phyloP scores from a whole-genome alignment of 2,113 vertebrate genomes.

The Erythrocebus patas region DNA sequence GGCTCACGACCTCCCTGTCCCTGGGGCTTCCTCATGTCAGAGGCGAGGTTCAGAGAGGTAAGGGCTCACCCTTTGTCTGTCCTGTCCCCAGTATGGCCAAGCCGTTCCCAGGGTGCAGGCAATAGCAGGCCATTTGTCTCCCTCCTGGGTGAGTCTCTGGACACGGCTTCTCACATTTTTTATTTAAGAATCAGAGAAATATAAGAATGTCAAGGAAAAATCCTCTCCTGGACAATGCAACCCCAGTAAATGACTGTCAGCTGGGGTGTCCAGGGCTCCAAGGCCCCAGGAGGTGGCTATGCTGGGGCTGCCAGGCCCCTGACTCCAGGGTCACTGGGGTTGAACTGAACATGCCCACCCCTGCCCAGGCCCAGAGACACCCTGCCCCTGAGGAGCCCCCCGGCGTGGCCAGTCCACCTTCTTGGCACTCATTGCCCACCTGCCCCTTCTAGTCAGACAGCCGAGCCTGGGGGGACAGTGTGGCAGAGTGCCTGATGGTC shows the following conservation, averaged over 20 bases:
- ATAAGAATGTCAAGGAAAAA: slow-evolving; percentile 36
- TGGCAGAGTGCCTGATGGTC: neutral
- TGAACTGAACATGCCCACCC: neutral
- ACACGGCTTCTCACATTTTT: neutral
- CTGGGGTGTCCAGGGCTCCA: neutral
- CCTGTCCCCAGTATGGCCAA: fast-evolving
- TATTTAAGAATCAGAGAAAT: slow-evolving; percentile 41
- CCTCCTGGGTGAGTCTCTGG: neutral
- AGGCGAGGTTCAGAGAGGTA: neutral
- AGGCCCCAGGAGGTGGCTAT: neutral
- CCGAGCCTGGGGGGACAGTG: neutral
- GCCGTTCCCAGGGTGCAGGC: fast-evolving
- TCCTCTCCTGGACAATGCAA: neutral
- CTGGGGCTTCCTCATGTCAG: too few species aligned
- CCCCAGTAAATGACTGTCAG: neutral
- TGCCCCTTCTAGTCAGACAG: neutral
- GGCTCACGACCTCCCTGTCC: neutral
- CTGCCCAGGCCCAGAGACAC: neutral
- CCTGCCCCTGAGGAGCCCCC: neutral
- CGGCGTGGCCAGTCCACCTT: neutral
- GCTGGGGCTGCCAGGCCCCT: too few species aligned
- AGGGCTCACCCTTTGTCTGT: too few species aligned
- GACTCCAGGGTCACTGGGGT: too few species aligned
- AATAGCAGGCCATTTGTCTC: neutral
- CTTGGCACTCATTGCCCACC: neutral